These are phyloP conservation scores for Sylvicola fuscatus DNA, from an alignment of 2,888 invertebrate genomes.

Conservation along the genomic window DNA sequence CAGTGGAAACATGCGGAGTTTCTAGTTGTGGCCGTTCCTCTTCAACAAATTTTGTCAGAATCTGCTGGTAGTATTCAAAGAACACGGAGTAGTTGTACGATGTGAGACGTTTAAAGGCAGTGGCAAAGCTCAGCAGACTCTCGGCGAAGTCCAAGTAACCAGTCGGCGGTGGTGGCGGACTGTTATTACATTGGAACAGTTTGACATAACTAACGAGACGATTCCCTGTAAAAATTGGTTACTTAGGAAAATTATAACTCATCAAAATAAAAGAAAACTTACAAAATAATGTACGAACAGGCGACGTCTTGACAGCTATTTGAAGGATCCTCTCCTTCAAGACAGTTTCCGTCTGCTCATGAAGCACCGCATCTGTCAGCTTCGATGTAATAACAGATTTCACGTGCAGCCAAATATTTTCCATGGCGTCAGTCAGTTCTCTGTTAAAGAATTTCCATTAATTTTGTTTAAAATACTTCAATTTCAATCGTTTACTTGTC, in stretches of 20 bases:
- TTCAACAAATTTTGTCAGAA: slow-evolving; percentile 12
- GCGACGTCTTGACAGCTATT: slow-evolving; percentile 15
- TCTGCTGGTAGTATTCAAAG: slow-evolving; percentile 19
- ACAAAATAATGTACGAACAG: slow-evolving; percentile 21
- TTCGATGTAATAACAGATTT: slow-evolving; percentile 16
- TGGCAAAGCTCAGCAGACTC: slow-evolving; percentile 18
- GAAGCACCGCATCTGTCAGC: slow-evolving; percentile 15
- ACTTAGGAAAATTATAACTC: not conserved
- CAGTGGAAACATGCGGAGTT: too few relatives aligned
- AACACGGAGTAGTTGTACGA: slow-evolving; percentile 25
- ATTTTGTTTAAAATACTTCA: not conserved
- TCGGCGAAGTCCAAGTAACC: slow-evolving; percentile 21
- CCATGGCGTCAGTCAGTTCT: slow-evolving; percentile 14
- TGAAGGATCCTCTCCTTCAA: slow-evolving; percentile 19
- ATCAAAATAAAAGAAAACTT: slow-evolving; percentile 8
- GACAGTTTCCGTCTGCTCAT: slow-evolving; percentile 13
- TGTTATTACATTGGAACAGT: slow-evolving; percentile 15
- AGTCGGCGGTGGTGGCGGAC: slow-evolving; percentile 16
- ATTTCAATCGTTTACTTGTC: slow-evolving; percentile 14
- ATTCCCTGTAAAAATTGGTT: slow-evolving; percentile 14
- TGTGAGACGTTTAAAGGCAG: slow-evolving; percentile 19
- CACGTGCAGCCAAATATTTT: slow-evolving; percentile 21
- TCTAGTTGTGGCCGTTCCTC: too few relatives aligned
- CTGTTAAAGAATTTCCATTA: slow-evolving; percentile 9
- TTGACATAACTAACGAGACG: slow-evolving; percentile 20